Percentiles rank a stretch among this genome's conserved stretches.
Evolutionary conservation across 2,888 invertebrate species (phyloP).

Genomic region (Galerucella nymphaeae): DNA sequence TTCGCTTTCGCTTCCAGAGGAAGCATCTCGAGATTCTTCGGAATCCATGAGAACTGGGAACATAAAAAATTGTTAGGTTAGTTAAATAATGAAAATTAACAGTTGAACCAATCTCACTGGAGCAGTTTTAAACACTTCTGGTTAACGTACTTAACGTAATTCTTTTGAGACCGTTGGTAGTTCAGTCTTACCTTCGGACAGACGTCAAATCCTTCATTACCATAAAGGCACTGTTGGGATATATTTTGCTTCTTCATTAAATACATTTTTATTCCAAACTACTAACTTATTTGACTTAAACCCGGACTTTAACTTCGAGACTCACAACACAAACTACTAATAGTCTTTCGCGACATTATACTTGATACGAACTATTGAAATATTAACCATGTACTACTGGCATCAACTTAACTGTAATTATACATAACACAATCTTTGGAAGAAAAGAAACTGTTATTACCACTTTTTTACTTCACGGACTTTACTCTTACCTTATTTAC

Average conservation of each 20-base stretch:
- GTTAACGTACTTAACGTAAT: constrained; percentile 52
- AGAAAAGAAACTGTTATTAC: constrained; percentile 59
- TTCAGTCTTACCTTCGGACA: constrained; percentile 65
- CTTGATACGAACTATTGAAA: constrained; percentile 53
- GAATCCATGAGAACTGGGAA: constrained; percentile 68
- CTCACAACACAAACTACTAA: constrained; percentile 65
- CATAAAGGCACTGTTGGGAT: constrained; percentile 62
- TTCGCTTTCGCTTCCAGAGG: constrained; percentile 60
- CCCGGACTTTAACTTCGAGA: constrained; percentile 56
- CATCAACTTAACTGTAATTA: constrained; percentile 56
- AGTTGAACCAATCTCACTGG: constrained; percentile 38
- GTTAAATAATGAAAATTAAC: constrained; percentile 11
- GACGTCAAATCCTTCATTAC: constrained; percentile 61
- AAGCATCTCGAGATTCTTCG: constrained; percentile 70
- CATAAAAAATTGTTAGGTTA: constrained; percentile 38
- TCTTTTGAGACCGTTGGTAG: constrained; percentile 60
- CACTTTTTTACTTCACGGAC: constrained; percentile 61
- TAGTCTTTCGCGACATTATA: constrained; percentile 62
- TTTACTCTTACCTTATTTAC: constrained; percentile 50
- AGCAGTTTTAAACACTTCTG: constrained; percentile 49
- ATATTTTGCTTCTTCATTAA: constrained; percentile 61
- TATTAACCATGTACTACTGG: constrained; percentile 53
- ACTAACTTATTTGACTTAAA: constrained; percentile 54
- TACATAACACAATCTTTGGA: constrained; percentile 62
- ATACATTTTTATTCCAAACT: constrained; percentile 53